These are phyloP conservation scores for Sinocyclocheilus grahami DNA, from an alignment of 2,113 vertebrate genomes.

Conservation along the genomic window DNA sequence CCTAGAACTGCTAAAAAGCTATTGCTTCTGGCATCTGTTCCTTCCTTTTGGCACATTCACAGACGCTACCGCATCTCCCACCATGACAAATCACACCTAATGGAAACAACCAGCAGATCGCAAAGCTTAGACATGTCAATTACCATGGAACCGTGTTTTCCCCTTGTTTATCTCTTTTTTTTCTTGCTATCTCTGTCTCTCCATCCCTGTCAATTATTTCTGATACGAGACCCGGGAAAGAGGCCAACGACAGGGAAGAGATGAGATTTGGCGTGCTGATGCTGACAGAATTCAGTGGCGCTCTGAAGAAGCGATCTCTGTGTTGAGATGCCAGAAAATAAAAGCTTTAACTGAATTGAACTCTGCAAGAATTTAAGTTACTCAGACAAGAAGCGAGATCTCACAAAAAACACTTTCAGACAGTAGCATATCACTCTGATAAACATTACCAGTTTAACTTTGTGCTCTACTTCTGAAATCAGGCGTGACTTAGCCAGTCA, in stretches of 20 bases:
- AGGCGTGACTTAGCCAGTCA: background rate
- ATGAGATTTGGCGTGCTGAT: slow-evolving; percentile 4
- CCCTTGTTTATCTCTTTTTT: background rate
- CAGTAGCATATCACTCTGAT: background rate
- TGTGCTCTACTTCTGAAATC: background rate
- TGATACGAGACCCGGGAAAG: background rate
- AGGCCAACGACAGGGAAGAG: background rate
- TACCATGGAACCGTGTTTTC: background rate
- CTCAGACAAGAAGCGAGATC: background rate
- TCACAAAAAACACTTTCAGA: background rate
- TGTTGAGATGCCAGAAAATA: slow-evolving; percentile 4
- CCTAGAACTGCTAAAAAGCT: slow-evolving; percentile 4
- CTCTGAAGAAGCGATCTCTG: background rate
- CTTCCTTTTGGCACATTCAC: slow-evolving; percentile 4
- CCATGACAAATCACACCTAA: slow-evolving; percentile 22
- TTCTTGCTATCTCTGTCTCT: slow-evolving; percentile 21
- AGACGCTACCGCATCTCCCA: slow-evolving; percentile 6
- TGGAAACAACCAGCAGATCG: background rate
- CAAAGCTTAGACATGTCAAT: slow-evolving; percentile 35
- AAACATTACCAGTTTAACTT: background rate
- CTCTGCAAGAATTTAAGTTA: background rate
- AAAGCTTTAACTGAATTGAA: slow-evolving; percentile 8
- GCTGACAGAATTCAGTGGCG: slow-evolving; percentile 8
- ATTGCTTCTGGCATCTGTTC: background rate
- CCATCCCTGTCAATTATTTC: slow-evolving; percentile 30